A percentile compares a stretch with the other conserved stretches of the same genome.
These are phyloP conservation scores for Chaetops frenatus DNA, from an alignment of 2,113 vertebrate genomes.

Conservation along the genomic window DNA sequence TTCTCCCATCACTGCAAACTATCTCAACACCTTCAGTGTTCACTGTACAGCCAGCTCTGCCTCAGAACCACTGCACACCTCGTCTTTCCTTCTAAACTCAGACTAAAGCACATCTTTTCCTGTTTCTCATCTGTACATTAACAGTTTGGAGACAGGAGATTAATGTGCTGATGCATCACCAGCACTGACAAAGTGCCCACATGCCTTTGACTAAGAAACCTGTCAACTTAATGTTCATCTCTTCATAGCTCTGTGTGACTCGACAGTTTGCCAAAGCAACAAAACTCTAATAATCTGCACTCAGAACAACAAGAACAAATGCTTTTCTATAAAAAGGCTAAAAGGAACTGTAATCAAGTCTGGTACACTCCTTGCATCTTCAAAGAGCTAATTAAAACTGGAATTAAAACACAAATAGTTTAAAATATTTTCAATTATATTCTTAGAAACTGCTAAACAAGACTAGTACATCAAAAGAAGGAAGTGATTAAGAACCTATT, in stretches of 20 bases:
- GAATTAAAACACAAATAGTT: constrained; percentile 39
- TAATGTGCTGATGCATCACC: not conserved
- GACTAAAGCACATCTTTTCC: not conserved
- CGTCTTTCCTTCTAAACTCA: not conserved
- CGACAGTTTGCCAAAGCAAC: not conserved
- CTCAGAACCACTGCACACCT: not conserved
- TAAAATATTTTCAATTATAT: constrained; percentile 31
- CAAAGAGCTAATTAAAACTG: constrained; percentile 21
- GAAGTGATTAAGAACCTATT: constrained; percentile 63
- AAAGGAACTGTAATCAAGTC: not conserved
- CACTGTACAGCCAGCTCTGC: not conserved
- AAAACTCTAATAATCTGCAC: not conserved
- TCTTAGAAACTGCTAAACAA: constrained; percentile 46
- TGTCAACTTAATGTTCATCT: constrained; percentile 10
- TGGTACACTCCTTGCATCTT: not conserved
- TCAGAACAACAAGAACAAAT: not conserved
- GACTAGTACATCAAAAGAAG: constrained; percentile 50
- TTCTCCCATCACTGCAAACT: not conserved
- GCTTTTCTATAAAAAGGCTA: not conserved
- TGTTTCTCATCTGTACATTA: not conserved
- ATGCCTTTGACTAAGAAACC: not conserved
- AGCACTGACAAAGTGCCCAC: not conserved
- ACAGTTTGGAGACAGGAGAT: not conserved
- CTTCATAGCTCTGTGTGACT: not conserved
- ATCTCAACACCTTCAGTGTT: not conserved